phyloP scores from a whole-genome alignment of 2,797 vertebrate genomes.

The Premnoplex brunnescens region DNA sequence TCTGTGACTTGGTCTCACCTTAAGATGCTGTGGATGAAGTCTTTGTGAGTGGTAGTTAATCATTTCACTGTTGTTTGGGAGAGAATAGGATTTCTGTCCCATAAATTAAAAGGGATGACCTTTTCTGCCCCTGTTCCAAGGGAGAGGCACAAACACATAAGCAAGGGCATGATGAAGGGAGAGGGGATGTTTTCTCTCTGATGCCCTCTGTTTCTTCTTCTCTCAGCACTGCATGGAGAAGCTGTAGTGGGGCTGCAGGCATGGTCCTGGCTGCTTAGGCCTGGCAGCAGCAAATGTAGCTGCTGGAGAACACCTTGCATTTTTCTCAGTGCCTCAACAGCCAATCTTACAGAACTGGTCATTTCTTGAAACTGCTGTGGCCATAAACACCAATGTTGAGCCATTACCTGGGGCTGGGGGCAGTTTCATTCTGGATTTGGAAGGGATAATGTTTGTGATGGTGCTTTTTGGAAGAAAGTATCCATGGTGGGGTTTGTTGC shows the following conservation, averaged over 20 bases:
- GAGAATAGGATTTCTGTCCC: neutral
- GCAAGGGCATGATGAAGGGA: neutral
- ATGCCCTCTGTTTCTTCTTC: neutral
- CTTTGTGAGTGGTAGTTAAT: neutral
- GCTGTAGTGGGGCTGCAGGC: neutral
- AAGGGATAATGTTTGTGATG: neutral
- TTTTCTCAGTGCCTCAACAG: neutral
- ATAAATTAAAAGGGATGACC: neutral
- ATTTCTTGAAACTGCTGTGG: neutral
- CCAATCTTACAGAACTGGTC: neutral
- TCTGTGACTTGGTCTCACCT: neutral
- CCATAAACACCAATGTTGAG: neutral
- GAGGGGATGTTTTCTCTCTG: neutral
- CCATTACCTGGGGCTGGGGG: neutral
- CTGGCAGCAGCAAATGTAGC: neutral
- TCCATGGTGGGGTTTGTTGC: neutral
- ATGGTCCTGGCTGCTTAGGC: neutral
- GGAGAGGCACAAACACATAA: neutral
- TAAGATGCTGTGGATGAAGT: neutral
- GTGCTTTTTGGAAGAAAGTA: neutral
- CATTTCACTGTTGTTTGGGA: neutral
- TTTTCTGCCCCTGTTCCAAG: neutral
- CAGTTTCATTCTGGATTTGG: neutral
- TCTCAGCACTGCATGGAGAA: neutral
- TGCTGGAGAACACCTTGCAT: neutral